A percentile compares a stretch with the other conserved stretches of the same genome.
Conservation (phyloP, 2,888 invertebrate species). For the Rhingia campestris region DNA sequence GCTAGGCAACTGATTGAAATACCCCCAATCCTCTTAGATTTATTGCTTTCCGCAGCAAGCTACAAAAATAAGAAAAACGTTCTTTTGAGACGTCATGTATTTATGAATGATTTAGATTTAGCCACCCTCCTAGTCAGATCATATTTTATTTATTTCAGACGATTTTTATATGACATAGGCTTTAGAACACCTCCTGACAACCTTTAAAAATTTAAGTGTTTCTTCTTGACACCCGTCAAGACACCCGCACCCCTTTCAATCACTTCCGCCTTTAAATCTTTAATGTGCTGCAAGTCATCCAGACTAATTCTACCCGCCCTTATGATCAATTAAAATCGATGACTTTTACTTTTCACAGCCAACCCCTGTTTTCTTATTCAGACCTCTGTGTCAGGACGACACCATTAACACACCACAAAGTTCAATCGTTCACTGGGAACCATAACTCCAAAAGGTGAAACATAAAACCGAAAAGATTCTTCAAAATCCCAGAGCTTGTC, state of each 20-base stretch:
- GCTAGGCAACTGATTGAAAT: no score
- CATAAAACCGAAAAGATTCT: constrained; percentile 45
- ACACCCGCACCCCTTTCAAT: background rate
- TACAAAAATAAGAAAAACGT: no score
- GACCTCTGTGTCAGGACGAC: background rate
- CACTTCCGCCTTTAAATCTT: constrained; percentile 23
- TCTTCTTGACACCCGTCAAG: no score
- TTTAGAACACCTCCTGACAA: no score
- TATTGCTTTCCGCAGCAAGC: no score
- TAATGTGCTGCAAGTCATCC: constrained; percentile 13
- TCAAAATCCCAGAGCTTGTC: constrained; percentile 1
- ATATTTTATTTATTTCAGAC: no score
- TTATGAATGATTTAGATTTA: no score
- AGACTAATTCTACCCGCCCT: background rate
- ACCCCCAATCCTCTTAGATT: no score
- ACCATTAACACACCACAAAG: constrained; percentile 23
- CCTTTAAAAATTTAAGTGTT: no score
- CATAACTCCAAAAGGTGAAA: constrained; percentile 14
- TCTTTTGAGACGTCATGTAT: no score
- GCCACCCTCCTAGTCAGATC: no score
- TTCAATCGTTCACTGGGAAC: constrained; percentile 13
- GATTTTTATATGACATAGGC: no score
- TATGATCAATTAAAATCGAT: constrained; percentile 57
- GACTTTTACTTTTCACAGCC: constrained; percentile 42
- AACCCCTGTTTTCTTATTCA: background rate